These are phyloP conservation scores for Copidosoma floridanum DNA, from an alignment of 1,140 invertebrate species.

Conservation along the genomic window DNA sequence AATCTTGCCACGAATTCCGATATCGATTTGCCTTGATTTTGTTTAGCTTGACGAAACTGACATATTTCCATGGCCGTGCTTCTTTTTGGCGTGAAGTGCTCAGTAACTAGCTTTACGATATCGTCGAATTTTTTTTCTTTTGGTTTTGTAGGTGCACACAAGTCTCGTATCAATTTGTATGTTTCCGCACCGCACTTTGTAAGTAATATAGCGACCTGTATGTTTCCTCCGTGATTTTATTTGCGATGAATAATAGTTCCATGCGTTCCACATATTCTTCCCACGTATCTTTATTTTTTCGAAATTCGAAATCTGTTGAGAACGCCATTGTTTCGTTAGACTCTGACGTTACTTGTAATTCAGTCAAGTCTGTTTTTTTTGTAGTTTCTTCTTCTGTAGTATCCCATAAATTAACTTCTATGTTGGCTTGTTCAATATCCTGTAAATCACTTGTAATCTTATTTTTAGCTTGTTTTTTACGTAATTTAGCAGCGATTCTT, in stretches of 20 bases:
- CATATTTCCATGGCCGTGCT: conserved; percentile 39
- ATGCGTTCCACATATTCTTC: conserved; percentile 30
- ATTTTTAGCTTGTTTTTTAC: too few species aligned
- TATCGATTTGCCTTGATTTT: conserved; percentile 31
- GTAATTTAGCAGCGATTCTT: too few species aligned
- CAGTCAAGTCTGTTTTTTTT: too few species aligned
- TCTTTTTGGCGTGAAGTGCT: conserved; percentile 36
- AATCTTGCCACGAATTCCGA: conserved; percentile 34
- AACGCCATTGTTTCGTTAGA: too few species aligned
- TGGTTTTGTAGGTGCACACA: conserved; percentile 36
- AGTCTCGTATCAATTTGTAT: conserved; percentile 36
- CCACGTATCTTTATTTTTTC: conserved; percentile 18
- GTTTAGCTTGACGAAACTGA: conserved; percentile 36
- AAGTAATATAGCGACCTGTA: conserved; percentile 34
- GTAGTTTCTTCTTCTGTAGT: too few species aligned
- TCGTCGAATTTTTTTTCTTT: conserved; percentile 29
- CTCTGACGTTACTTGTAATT: too few species aligned
- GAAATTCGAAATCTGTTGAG: too few species aligned
- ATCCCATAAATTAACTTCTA: too few species aligned
- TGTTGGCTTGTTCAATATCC: too few species aligned
- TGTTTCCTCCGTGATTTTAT: conserved; percentile 30
- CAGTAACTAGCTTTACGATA: conserved; percentile 29
- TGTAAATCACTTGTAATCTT: too few species aligned
- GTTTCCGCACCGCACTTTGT: conserved; percentile 34
- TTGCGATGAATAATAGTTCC: conserved; percentile 37